These are phyloP conservation scores for Natrix natrix DNA, from an alignment of 2,797 vertebrate genomes.

Conservation along the genomic window DNA sequence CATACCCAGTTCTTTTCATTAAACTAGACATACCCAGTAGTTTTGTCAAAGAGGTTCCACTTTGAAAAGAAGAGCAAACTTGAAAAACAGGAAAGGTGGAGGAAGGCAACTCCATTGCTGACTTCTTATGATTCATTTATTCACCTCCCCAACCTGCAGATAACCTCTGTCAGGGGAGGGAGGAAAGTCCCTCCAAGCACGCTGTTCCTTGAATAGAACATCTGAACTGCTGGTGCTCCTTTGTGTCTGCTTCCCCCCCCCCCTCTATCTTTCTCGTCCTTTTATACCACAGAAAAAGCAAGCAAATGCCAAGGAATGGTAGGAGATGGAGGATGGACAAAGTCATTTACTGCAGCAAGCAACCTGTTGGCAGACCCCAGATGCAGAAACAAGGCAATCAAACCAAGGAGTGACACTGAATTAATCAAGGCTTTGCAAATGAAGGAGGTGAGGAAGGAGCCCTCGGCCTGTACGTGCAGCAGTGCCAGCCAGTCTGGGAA, in stretches of 20 bases:
- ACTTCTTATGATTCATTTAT: slow-evolving; percentile 41
- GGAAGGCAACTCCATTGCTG: slow-evolving; percentile 27
- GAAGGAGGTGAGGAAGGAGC: not conserved
- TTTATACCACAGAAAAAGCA: slow-evolving; percentile 23
- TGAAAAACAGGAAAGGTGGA: slow-evolving; percentile 31
- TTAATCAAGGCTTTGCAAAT: slow-evolving; percentile 13
- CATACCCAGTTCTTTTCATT: too few relatives aligned
- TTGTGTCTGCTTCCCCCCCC: not conserved
- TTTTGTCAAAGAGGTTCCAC: slow-evolving; percentile 35
- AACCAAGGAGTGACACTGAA: not conserved
- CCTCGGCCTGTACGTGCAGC: not conserved
- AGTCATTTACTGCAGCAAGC: slow-evolving; percentile 40
- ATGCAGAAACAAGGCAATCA: slow-evolving; percentile 30
- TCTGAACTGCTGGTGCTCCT: slow-evolving; percentile 20
- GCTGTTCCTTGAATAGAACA: slow-evolving; percentile 33
- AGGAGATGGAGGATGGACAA: not conserved
- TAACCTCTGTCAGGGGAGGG: slow-evolving; percentile 7
- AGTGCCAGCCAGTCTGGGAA: slow-evolving; percentile 12
- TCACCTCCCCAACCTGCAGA: slow-evolving; percentile 38
- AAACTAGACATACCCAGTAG: not conserved
- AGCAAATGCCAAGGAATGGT: slow-evolving; percentile 3
- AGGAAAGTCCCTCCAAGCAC: not conserved
- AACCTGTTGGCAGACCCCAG: not conserved
- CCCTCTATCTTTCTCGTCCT: not conserved
- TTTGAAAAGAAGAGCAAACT: slow-evolving; percentile 34